phyloP scores from a whole-genome alignment of 2,113 vertebrate genomes.

The Oreochromis aureus region DNA sequence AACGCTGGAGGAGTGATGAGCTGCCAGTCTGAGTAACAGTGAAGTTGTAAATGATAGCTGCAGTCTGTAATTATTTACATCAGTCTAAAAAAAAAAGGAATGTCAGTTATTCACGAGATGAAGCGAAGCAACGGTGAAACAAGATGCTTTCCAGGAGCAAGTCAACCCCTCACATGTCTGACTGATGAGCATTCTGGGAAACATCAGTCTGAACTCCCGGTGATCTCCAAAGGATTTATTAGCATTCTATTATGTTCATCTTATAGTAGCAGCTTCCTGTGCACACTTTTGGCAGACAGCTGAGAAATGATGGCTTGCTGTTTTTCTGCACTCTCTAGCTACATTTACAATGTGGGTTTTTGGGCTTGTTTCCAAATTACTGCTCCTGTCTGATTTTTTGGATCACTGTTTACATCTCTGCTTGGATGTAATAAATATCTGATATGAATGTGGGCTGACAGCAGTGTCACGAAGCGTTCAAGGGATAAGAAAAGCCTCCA shows the following conservation, averaged over 20 bases:
- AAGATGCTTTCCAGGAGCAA: neutral
- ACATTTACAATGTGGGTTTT: constrained; percentile 1
- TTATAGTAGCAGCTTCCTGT: constrained; percentile 27
- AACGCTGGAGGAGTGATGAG: neutral
- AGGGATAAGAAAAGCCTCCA: neutral
- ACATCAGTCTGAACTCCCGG: constrained; percentile 20
- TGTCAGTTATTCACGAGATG: neutral
- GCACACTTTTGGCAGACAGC: constrained; percentile 20
- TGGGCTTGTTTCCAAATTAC: constrained; percentile 4
- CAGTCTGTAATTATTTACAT: constrained; percentile 24
- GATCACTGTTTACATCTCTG: neutral
- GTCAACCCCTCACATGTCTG: constrained; percentile 10
- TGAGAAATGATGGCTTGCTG: constrained; percentile 30
- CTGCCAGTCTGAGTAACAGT: neutral
- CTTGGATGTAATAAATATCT: neutral
- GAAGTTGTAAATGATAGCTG: neutral
- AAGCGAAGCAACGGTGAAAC: neutral
- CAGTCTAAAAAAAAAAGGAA: neutral
- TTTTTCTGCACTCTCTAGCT: neutral
- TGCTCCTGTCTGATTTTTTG: neutral
- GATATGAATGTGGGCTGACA: neutral
- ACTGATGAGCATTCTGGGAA: constrained; percentile 50
- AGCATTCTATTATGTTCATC: constrained; percentile 48
- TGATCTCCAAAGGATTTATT: constrained; percentile 54
- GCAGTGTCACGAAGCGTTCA: neutral